Evolutionary conservation across 2,113 vertebrate genomes (phyloP).

Genomic region (Chaenocephalus aceratus): DNA sequence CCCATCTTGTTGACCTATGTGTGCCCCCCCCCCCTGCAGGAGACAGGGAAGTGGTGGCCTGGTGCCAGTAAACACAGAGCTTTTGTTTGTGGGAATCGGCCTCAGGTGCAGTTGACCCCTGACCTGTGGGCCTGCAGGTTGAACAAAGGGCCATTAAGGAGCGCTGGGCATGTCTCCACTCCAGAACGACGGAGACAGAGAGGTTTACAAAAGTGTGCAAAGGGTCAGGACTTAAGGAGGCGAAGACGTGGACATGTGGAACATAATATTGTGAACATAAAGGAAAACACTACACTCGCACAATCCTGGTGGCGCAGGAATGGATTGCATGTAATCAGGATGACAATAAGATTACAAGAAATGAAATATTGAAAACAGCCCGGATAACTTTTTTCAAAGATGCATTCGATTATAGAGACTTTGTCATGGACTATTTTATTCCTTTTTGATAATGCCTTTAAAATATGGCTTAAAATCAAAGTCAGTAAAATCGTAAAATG

Average conservation of each 20-base stretch:
- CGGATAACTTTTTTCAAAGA: too few relatives aligned
- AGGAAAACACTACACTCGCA: neutral
- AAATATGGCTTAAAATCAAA: too few relatives aligned
- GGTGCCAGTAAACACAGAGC: slow-evolving; percentile 77
- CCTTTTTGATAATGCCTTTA: too few relatives aligned
- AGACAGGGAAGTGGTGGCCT: slow-evolving; percentile 79
- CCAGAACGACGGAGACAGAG: slow-evolving; percentile 59
- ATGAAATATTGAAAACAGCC: too few relatives aligned
- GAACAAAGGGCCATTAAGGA: slow-evolving; percentile 85
- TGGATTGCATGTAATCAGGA: too few relatives aligned
- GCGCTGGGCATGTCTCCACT: slow-evolving; percentile 66
- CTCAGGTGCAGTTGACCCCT: slow-evolving; percentile 86
- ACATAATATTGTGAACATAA: neutral
- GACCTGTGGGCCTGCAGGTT: slow-evolving; percentile 81
- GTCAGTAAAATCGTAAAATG: too few relatives aligned
- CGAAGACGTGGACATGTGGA: neutral
- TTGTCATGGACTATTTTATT: too few relatives aligned
- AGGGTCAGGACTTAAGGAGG: slow-evolving; percentile 43
- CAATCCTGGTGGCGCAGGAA: neutral
- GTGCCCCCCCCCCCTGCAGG: slow-evolving; percentile 10
- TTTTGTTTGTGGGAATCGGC: slow-evolving; percentile 85
- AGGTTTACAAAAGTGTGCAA: slow-evolving; percentile 59
- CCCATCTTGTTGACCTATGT: slow-evolving; percentile 25
- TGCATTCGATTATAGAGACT: too few relatives aligned
- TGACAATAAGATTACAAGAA: too few relatives aligned